Percentiles rank a stretch among this genome's conserved stretches.
Conservation (phyloP, 2,888 invertebrate species). For the Aquatica leii region DNA sequence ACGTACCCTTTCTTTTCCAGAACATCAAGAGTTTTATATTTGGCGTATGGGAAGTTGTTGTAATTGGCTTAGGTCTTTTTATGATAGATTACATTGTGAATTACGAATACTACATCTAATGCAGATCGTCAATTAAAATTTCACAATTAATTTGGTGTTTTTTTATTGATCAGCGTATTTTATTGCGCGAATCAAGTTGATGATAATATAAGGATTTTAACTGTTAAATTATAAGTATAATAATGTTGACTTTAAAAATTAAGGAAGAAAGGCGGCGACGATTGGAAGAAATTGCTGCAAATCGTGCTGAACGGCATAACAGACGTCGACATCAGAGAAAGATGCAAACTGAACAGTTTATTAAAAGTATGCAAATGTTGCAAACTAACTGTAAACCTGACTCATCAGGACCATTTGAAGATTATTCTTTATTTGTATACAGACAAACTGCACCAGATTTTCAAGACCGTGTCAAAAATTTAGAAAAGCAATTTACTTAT, state of each 20-base stretch:
- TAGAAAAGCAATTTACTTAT: conserved; percentile 78
- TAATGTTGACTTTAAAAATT: conserved; percentile 29
- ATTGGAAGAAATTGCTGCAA: conserved; percentile 75
- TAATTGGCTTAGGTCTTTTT: conserved; percentile 51
- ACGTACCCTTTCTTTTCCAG: conserved; percentile 45
- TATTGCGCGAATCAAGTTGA: too few species aligned
- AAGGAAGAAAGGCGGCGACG: conserved; percentile 80
- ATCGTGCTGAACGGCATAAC: conserved; percentile 70
- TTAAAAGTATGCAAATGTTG: conserved; percentile 86
- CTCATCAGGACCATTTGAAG: conserved; percentile 74
- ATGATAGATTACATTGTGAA: conserved; percentile 57
- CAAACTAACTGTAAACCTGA: conserved; percentile 77
- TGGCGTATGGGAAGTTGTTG: conserved; percentile 46
- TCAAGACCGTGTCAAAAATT: conserved; percentile 82
- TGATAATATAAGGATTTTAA: too few species aligned
- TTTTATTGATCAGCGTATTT: too few species aligned
- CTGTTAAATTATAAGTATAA: too few species aligned
- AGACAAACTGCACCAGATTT: conserved; percentile 86
- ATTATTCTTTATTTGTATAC: conserved; percentile 86
- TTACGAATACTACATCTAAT: conserved; percentile 55
- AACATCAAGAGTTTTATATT: conserved; percentile 39
- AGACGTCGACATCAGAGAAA: conserved; percentile 74
- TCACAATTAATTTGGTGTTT: too few species aligned
- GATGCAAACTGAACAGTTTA: conserved; percentile 81
- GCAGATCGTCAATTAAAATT: conserved; percentile 6